phyloP scores from a whole-genome alignment of 2,888 invertebrate species.

The Xanthia togata region DNA sequence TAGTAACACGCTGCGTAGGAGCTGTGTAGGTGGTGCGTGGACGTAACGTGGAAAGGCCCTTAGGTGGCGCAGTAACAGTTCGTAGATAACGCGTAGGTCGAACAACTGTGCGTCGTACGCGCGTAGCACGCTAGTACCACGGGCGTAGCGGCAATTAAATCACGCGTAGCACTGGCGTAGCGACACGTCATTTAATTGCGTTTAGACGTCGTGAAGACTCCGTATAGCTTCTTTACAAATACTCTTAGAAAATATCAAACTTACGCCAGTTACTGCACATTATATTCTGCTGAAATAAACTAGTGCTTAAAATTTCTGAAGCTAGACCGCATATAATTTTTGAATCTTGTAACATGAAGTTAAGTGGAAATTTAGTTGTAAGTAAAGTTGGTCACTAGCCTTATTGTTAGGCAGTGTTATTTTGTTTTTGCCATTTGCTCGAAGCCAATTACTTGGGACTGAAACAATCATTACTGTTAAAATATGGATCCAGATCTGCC shows the following conservation, averaged over 20 bases:
- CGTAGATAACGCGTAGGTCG: neutral
- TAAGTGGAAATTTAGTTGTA: neutral
- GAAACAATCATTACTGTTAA: neutral
- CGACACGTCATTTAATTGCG: no score
- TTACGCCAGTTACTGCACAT: neutral
- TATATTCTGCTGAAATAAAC: no score
- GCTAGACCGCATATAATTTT: neutral
- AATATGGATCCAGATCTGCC: neutral
- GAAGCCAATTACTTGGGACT: neutral
- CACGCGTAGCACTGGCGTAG: neutral
- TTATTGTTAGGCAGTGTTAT: no score
- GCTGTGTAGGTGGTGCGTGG: neutral
- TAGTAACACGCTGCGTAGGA: neutral
- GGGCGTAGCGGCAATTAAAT: neutral
- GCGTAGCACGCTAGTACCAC: neutral
- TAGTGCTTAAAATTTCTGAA: no score
- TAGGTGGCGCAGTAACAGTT: neutral
- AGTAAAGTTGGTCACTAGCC: no score
- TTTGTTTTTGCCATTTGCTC: no score
- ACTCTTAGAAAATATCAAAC: neutral
- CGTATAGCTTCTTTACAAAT: neutral
- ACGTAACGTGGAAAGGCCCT: neutral
- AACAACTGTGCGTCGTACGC: neutral
- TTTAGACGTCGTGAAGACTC: neutral
- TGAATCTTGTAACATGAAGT: neutral